Evolutionary conservation across 35 echinoderm and acorn worm species (phyloP).

Genomic region (Strongylocentrotus purpuratus): DNA sequence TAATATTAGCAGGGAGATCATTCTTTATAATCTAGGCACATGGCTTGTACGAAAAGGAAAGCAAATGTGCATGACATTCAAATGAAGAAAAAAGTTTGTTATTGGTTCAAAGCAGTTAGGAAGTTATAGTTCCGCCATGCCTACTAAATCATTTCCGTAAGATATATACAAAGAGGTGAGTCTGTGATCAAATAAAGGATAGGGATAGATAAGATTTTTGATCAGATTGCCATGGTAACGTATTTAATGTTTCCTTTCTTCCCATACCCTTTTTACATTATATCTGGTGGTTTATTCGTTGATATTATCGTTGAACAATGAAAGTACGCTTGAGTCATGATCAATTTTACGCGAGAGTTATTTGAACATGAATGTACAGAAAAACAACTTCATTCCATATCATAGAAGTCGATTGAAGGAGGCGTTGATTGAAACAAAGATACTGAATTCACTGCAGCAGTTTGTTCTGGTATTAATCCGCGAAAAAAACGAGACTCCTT

Average conservation of each 20-base stretch:
- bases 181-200: neutral
- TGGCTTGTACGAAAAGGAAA: neutral
- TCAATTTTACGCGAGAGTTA: neutral
- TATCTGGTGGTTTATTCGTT: neutral
- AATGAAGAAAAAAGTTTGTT: neutral
- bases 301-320: neutral
- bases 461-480: neutral
- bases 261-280: neutral
- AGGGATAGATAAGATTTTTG: neutral
- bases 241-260: neutral
- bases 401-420: too few relatives aligned
- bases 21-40: neutral
- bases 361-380: neutral
- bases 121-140: conserved; percentile 1
- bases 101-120: neutral
- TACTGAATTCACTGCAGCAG: neutral
- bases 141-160: neutral
- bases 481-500: too few relatives aligned
- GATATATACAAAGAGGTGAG: neutral
- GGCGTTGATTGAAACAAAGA: neutral
- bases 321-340: too few relatives aligned
- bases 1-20: too few relatives aligned
- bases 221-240: neutral
- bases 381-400: too few relatives aligned
- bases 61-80: neutral